Evolutionary conservation across 2,113 vertebrate species (phyloP), one percentile per base, ranked within the genome.

Genomic region (Sinosuthora webbiana): DNA sequence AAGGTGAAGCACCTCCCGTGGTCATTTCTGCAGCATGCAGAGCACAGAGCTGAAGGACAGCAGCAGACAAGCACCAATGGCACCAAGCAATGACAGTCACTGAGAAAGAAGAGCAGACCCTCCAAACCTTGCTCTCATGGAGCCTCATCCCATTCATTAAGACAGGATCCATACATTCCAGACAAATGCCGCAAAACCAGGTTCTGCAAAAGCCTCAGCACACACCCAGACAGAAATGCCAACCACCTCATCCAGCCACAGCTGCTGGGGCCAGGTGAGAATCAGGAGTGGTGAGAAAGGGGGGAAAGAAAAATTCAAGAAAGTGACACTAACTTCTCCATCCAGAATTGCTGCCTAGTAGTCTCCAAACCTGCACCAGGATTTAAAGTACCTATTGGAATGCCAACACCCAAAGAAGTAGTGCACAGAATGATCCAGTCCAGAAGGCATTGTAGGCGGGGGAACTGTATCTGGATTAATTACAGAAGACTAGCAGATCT

Each of bases 361-460:
- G 85, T 71, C 60, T 70, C 55, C 52, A 69, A 85, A 50, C 11
- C 8, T 9, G 15, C 33, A 16, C 7, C 50, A 87, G 13, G 59
- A 49, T 33, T 22, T 62, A 59, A 70, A 49, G 13, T 8, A 90
- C n/a, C n/a, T 57, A 30, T 1, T 69, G 50, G 33, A 77, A 50
- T 17, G 11, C 21, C 59, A 86, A 0, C 7, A n/a, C 18, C 30
- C 35, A 30, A 56, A 71, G n/a, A 35, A 73, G 35, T 7, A 78
- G 22, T 37, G 7, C 39, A 67, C 17, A 49, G 42, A 86, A 63
- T 55, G 45, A 89, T 27, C 41, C 45, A 60, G 63, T 24, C 41
- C 25, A 53, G 11, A 83, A 57, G 0, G 0, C 1, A 2, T 20
- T 11, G 4, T 6, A 86, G 22, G 9, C 0, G 0, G 23, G n/a